Evolutionary conservation across 2,888 invertebrate species (phyloP), one percentile per base, ranked within the genome.

Genomic region (Aspidiotus destructor): DNA sequence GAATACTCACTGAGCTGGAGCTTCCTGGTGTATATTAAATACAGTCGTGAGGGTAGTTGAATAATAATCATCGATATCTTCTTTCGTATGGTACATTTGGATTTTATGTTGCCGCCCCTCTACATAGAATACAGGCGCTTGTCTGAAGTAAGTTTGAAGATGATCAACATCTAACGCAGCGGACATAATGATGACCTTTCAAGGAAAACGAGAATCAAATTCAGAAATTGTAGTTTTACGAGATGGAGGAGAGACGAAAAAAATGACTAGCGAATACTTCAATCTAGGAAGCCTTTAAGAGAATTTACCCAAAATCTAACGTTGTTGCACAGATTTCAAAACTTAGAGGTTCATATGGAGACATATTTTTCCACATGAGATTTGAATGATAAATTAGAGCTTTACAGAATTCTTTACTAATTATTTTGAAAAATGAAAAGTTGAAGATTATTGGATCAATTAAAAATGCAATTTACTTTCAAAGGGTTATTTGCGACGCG

Each of bases 111-210:
- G 90, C 72, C 96, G 81, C 0, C 98, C 98, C 78, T 93, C 89
- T 58, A 98, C 80, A 77, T 94, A 94, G 73, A 95, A 82, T 0
- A 90, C 92, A 60, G 88, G 87, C 61, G 91, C 91, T 70, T 87
- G 84, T 74, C 89, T 84, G 77, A 95, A 98, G 77, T 95, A 99
- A 71, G 84, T 81, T 48, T 88, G 86, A 78, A 98, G 96, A 75
- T 91, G 87, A 77, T 93, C 92, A 9, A 93, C 92, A 79, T 96
- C 92, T 92, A 96, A 94, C 13, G 96, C 96, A 0, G 96, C 96
- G 0, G 95, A 96, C 86, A 95, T 95, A 61, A 95, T 82, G 48
- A 96, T 84, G 28, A 92, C 79, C 87, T 89, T 76, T 41, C 58
- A 57, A 42, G 41, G 42, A 7, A n/a, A 13, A 61, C 41, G 65